Evolutionary conservation across 2,113 vertebrate species (phyloP).

Genomic region (Hippocampus mohnikei): DNA sequence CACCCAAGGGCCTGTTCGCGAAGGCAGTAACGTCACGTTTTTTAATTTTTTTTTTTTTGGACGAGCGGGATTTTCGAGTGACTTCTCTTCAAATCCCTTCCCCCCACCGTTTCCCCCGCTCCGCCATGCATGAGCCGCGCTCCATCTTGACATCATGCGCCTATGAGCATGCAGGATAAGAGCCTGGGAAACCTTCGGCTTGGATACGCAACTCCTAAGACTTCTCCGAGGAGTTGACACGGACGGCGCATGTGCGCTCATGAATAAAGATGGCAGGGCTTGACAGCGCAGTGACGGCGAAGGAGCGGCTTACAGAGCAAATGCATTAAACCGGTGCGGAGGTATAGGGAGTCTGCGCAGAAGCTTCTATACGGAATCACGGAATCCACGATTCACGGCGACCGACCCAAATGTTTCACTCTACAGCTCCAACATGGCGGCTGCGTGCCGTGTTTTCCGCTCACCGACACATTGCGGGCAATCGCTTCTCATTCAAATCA

Average conservation of each 20-base stretch:
- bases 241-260: constrained; percentile 57
- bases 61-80: constrained; percentile 33
- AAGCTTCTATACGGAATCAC: constrained; percentile 37
- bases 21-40: constrained; percentile 12
- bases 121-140: constrained; percentile 8
- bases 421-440: constrained; percentile 32
- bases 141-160: constrained; percentile 16
- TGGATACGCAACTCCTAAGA: constrained; percentile 62
- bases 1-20: constrained; percentile 27
- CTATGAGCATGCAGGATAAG: constrained; percentile 30
- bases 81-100: constrained; percentile 17
- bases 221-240: constrained; percentile 62
- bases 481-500: constrained; percentile 47
- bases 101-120: neutral
- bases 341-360: neutral
- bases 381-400: constrained; percentile 60
- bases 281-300: constrained; percentile 60
- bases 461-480: constrained; percentile 30
- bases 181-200: constrained; percentile 30
- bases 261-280: constrained; percentile 69
- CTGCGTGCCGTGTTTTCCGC: constrained; percentile 22
- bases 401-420: constrained; percentile 48
- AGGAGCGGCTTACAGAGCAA: constrained; percentile 67
- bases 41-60: constrained; percentile 1
- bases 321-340: constrained; percentile 63